Evolutionary conservation across 1,140 invertebrate species (phyloP).

Genomic region (Notospermus geniculatus): DNA sequence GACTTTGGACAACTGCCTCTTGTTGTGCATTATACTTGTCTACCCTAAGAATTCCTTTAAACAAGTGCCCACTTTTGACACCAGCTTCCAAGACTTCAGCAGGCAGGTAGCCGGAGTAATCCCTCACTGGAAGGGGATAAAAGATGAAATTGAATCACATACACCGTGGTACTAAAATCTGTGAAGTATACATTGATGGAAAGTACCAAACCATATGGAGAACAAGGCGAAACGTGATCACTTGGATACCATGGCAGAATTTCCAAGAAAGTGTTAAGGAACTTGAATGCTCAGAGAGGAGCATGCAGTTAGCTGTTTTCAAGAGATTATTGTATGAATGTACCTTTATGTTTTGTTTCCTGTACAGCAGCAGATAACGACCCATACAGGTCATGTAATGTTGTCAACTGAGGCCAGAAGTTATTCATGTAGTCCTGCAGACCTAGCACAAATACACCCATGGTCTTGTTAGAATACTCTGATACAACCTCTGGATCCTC

Average conservation of each 20-base stretch:
- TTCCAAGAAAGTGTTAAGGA: too few species aligned
- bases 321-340: too few species aligned
- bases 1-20: constrained; percentile 50
- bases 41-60: constrained; percentile 45
- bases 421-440: constrained; percentile 40
- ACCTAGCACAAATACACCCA: constrained; percentile 41
- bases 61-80: constrained; percentile 44
- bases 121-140: constrained; percentile 25
- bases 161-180: too few species aligned
- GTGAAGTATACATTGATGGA: too few species aligned
- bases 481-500: constrained; percentile 37
- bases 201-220: too few species aligned
- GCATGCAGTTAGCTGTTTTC: too few species aligned
- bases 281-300: too few species aligned
- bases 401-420: constrained; percentile 37
- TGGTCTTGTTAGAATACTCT: constrained; percentile 31
- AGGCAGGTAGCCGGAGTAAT: constrained; percentile 46
- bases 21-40: constrained; percentile 45
- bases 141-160: neutral
- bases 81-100: constrained; percentile 41
- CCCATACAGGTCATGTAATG: constrained; percentile 31
- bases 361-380: constrained; percentile 35
- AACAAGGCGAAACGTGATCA: too few species aligned
- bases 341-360: constrained; percentile 29
- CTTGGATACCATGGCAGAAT: too few species aligned